Evolutionary conservation across 2,113 vertebrate genomes (phyloP).

Genomic region (Prunella fulvescens): DNA sequence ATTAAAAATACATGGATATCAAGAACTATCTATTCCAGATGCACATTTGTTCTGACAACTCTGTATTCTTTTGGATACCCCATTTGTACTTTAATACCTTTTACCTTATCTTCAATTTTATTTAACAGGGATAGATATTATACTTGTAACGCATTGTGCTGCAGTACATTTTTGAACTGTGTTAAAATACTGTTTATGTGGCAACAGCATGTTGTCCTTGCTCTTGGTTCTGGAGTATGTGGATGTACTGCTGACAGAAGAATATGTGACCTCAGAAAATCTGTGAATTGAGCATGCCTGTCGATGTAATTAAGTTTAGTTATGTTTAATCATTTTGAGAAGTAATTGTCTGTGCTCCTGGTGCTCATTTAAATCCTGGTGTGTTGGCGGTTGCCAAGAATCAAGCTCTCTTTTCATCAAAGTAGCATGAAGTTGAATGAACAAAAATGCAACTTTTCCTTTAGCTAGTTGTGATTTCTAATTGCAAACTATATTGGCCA

Average conservation of each 20-base stretch:
- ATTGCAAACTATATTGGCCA: background rate
- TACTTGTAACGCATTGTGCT: background rate
- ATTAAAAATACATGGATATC: background rate
- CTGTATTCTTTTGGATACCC: background rate
- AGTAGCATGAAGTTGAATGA: background rate
- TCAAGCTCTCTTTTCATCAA: background rate
- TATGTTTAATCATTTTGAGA: constrained; percentile 16
- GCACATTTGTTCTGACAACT: background rate
- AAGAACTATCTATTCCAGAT: background rate
- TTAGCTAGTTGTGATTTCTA: background rate
- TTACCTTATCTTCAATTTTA: background rate
- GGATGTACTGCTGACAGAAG: constrained; percentile 49
- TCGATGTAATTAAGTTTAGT: constrained; percentile 4
- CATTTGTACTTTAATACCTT: background rate
- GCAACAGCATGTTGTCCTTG: background rate
- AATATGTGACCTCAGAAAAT: constrained; percentile 35
- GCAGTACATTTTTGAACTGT: background rate
- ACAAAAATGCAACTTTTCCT: background rate
- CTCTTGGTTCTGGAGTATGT: constrained; percentile 59
- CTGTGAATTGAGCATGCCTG: background rate
- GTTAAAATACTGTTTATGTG: constrained; percentile 50
- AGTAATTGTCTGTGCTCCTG: background rate
- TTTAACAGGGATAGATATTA: background rate
- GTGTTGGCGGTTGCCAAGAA: background rate
- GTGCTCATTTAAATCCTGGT: constrained; percentile 3